Evolutionary conservation across 2,888 invertebrate species (phyloP).

Genomic region (Cepaea hortensis): DNA sequence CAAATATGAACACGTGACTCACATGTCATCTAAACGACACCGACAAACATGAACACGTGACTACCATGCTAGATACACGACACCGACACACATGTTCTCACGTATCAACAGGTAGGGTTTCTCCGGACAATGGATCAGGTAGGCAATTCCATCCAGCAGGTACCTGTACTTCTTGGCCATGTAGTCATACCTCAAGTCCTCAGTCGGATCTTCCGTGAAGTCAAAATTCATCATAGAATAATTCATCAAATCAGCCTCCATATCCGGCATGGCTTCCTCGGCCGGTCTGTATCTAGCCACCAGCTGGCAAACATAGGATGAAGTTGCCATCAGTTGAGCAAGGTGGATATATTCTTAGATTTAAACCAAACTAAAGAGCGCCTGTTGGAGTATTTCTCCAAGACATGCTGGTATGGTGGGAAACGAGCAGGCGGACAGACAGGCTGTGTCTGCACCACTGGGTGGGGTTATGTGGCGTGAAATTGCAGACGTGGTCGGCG

Average conservation of each 20-base stretch:
- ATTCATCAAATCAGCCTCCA: neutral
- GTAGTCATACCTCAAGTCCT: neutral
- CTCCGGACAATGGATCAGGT: neutral
- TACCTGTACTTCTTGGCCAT: slow-evolving; percentile 4
- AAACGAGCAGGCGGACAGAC: too few relatives aligned
- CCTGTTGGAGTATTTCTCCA: too few relatives aligned
- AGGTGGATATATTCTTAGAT: too few relatives aligned
- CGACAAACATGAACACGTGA: too few relatives aligned
- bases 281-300: neutral
- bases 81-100: neutral
- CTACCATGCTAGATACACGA: neutral
- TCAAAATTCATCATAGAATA: neutral
- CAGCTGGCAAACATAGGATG: neutral
- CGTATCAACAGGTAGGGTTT: slow-evolving; percentile 1
- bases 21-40: too few relatives aligned
- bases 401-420: too few relatives aligned
- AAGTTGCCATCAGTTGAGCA: too few relatives aligned
- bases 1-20: too few relatives aligned
- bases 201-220: neutral
- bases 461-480: too few relatives aligned
- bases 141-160: neutral
- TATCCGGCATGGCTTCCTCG: neutral
- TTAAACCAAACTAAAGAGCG: too few relatives aligned
- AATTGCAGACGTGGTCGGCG: too few relatives aligned
- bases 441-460: too few relatives aligned